These are phyloP conservation scores for Bombyx mandarina DNA, from an alignment of 1,140 invertebrate species.

Conservation along the genomic window DNA sequence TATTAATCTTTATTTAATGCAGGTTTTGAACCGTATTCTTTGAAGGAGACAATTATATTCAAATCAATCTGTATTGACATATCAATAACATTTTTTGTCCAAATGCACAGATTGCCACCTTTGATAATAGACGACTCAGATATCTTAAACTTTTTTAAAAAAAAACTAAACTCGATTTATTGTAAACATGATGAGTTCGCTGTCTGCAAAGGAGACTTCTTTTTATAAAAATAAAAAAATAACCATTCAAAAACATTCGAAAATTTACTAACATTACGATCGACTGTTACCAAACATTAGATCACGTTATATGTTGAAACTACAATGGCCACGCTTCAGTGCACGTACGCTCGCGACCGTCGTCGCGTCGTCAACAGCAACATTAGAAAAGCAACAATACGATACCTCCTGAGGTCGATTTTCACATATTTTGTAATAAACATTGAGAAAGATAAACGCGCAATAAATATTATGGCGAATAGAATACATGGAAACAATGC, in stretches of 20 bases:
- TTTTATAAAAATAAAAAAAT: conserved; percentile 8
- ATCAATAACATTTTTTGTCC: too few species aligned
- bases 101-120: too few species aligned
- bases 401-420: conserved; percentile 10
- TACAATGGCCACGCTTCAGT: conserved; percentile 10
- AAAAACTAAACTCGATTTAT: too few species aligned
- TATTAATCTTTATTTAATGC: too few species aligned
- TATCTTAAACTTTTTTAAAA: too few species aligned
- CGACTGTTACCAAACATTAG: conserved; percentile 17
- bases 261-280: conserved; percentile 7
- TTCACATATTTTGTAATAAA: conserved; percentile 17
- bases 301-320: conserved; percentile 25
- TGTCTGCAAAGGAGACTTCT: too few species aligned
- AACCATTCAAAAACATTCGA: conserved; percentile 13
- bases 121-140: too few species aligned
- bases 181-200: too few species aligned
- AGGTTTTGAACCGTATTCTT: too few species aligned
- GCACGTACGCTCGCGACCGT: conserved; percentile 7
- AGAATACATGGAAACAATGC: neutral
- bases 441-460: conserved; percentile 7
- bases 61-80: too few species aligned
- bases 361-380: neutral
- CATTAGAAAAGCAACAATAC: neutral
- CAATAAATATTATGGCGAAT: conserved; percentile 5
- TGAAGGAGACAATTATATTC: too few species aligned